A percentile compares a stretch with the other conserved stretches of the same genome.
phyloP scores from a whole-genome alignment of 2,113 vertebrate genomes.

The Epinephelus cyanopodus region DNA sequence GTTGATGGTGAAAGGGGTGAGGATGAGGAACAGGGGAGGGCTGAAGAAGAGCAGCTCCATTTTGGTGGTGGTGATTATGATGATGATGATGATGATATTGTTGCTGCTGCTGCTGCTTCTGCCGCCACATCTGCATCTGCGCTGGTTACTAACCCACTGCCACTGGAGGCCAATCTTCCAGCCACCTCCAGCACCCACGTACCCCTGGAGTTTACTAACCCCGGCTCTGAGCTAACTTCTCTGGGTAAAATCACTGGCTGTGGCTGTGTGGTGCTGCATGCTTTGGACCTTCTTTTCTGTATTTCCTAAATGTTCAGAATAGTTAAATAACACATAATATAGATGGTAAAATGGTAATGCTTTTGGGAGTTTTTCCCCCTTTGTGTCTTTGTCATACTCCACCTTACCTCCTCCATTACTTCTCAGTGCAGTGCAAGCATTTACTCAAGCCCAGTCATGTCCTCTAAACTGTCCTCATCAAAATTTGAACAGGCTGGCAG shows the following conservation, averaged over 20 bases:
- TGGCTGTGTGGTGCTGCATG: constrained; percentile 57
- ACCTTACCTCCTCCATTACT: neutral
- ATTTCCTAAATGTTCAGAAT: neutral
- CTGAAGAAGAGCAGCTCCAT: constrained; percentile 52
- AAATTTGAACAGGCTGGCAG: constrained; percentile 7
- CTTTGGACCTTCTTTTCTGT: neutral
- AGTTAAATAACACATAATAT: too few species aligned
- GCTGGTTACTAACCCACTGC: constrained; percentile 70
- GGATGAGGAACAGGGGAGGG: constrained; percentile 62
- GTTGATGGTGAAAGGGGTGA: constrained; percentile 63
- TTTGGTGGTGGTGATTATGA: constrained; percentile 10
- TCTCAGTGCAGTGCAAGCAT: neutral
- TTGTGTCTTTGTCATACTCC: neutral
- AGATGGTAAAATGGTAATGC: too few species aligned
- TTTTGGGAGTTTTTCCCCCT: too few species aligned
- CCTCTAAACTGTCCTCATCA: neutral
- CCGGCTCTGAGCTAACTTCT: constrained; percentile 72
- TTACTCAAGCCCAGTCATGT: neutral
- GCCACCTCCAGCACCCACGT: constrained; percentile 58
- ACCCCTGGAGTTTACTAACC: constrained; percentile 76
- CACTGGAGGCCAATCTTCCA: constrained; percentile 50
- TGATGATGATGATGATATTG: neutral
- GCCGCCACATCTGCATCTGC: constrained; percentile 51
- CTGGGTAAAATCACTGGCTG: constrained; percentile 76
- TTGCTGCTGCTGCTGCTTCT: neutral